Evolutionary conservation across 2,888 invertebrate species (phyloP).

Genomic region (Imbricaverruca yamaguchii): DNA sequence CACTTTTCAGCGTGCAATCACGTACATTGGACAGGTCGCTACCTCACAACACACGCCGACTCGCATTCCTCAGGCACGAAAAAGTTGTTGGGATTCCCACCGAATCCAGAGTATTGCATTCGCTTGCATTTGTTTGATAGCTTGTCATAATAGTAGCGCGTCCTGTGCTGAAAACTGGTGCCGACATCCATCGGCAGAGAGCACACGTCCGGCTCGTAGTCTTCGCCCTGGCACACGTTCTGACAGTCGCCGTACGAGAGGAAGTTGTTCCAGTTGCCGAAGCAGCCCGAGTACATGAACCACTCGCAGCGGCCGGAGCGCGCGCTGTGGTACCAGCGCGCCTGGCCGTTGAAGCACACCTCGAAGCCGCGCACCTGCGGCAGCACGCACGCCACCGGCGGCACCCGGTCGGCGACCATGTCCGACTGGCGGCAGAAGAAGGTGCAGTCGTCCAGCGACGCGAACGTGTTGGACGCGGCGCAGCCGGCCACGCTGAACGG

Average conservation of each 20-base stretch:
- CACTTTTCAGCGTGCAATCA: no score
- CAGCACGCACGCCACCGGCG: not conserved
- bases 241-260: conserved; percentile 36
- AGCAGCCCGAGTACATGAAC: conserved; percentile 42
- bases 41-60: not conserved
- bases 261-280: conserved; percentile 40
- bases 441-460: not conserved
- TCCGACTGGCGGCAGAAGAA: conserved; percentile 1
- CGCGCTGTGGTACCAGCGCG: conserved; percentile 39
- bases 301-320: conserved; percentile 39
- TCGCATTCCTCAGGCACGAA: conserved; percentile 3
- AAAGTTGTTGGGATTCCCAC: not conserved
- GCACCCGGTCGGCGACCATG: not conserved
- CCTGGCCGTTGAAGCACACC: conserved; percentile 36
- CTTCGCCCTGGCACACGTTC: conserved; percentile 35
- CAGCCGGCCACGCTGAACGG: not conserved
- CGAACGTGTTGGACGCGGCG: not conserved
- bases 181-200: not conserved
- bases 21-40: no score
- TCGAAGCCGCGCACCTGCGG: not conserved
- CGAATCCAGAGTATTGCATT: not conserved
- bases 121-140: not conserved
- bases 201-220: conserved; percentile 34
- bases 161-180: not conserved
- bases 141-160: not conserved